Evolutionary conservation across 2,888 invertebrate genomes (phyloP).

Genomic region (Plagodis dolabraria): DNA sequence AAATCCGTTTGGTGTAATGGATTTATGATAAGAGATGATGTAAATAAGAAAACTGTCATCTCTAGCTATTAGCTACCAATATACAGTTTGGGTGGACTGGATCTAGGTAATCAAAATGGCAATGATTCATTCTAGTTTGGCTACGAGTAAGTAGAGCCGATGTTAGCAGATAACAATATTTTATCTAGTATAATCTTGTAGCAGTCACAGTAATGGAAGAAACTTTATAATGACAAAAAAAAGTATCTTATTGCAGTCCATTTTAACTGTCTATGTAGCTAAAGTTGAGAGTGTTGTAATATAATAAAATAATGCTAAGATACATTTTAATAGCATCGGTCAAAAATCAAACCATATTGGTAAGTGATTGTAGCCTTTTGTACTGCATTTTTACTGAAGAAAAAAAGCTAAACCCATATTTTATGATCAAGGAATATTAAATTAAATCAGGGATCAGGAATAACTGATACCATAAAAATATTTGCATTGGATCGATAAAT

Average conservation of each 20-base stretch:
- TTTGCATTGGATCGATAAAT: too few species aligned
- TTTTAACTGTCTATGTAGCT: slow-evolving; percentile 16
- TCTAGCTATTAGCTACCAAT: slow-evolving; percentile 12
- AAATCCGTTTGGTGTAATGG: slow-evolving; percentile 36
- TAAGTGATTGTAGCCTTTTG: slow-evolving; percentile 23
- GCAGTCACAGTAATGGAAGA: too few species aligned
- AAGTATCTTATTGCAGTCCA: slow-evolving; percentile 13
- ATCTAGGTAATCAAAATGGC: too few species aligned
- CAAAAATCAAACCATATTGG: slow-evolving; percentile 15
- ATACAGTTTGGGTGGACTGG: slow-evolving; percentile 18
- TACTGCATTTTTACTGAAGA: slow-evolving; percentile 17
- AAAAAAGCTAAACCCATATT: neutral
- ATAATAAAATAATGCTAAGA: slow-evolving; percentile 15
- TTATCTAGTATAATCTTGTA: too few species aligned
- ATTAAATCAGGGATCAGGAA: too few species aligned
- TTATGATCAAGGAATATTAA: too few species aligned
- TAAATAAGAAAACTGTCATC: slow-evolving; percentile 34
- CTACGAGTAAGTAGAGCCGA: too few species aligned
- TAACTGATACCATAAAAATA: too few species aligned
- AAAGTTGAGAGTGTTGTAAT: slow-evolving; percentile 17
- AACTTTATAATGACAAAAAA: too few species aligned
- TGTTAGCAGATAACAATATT: too few species aligned
- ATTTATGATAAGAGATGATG: slow-evolving; percentile 37
- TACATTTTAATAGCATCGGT: slow-evolving; percentile 14
- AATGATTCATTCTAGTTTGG: too few species aligned